Percentiles rank a stretch among this genome's conserved stretches.
Evolutionary conservation across 2,797 vertebrate species (phyloP).

Genomic region (Euphonia xanthogaster): DNA sequence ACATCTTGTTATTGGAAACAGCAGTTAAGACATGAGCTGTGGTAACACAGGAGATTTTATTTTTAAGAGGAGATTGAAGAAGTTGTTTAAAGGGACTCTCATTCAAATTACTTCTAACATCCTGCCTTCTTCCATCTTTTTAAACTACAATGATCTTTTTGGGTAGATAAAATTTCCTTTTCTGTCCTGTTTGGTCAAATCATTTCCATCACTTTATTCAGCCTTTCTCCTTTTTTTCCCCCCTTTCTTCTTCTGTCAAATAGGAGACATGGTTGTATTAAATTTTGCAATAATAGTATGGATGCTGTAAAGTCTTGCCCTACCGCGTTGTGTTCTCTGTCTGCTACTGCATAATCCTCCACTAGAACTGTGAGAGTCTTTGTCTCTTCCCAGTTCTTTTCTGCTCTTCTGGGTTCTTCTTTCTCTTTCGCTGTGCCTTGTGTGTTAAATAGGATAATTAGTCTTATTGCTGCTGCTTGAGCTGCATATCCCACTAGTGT

Average conservation of each 20-base stretch:
- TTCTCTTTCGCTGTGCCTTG: neutral
- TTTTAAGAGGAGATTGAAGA: constrained; percentile 49
- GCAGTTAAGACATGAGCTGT: constrained; percentile 18
- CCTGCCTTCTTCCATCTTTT: neutral
- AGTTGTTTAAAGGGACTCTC: constrained; percentile 10
- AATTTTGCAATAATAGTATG: neutral
- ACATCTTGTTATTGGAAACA: constrained; percentile 43
- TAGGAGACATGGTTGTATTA: neutral
- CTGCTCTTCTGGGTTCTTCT: neutral
- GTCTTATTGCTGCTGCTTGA: neutral
- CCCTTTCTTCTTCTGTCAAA: neutral
- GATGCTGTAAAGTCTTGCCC: neutral
- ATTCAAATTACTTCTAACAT: neutral
- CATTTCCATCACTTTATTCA: neutral
- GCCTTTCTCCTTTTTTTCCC: accelerated
- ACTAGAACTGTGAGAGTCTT: neutral
- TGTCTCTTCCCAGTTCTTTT: neutral
- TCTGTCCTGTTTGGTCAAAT: neutral
- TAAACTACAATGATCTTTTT: neutral
- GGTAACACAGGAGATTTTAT: constrained; percentile 17
- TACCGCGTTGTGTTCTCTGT: neutral
- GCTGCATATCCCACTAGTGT: neutral
- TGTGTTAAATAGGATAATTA: neutral
- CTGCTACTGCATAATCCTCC: neutral
- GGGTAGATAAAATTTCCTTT: neutral